Evolutionary conservation across 1,140 invertebrate species (phyloP).

Genomic region (Cryptotermes secundus): DNA sequence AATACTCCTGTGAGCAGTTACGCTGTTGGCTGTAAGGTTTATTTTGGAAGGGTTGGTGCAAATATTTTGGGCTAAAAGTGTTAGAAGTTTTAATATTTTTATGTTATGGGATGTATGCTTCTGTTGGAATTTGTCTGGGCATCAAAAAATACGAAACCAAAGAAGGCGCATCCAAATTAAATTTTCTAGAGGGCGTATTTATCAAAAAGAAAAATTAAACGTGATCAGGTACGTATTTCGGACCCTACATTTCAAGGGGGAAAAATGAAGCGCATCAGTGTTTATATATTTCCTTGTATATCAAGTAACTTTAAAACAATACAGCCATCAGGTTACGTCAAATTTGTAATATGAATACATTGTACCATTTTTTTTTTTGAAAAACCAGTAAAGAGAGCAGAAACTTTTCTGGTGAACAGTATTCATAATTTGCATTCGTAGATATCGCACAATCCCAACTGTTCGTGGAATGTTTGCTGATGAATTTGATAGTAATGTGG

Average conservation of each 20-base stretch:
- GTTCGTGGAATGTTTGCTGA: no score
- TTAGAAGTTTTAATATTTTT: background rate
- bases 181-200: conserved; percentile 30
- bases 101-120: background rate
- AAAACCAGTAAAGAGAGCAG: no score
- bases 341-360: no score
- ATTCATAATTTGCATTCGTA: no score
- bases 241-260: background rate
- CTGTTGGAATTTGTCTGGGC: conserved; percentile 31
- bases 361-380: no score
- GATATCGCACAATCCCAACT: no score
- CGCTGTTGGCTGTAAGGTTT: conserved; percentile 72
- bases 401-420: no score
- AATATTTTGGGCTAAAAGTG: background rate
- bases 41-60: conserved; percentile 77
- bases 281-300: no score
- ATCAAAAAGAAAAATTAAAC: conserved; percentile 28
- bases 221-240: conserved; percentile 27
- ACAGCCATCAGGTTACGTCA: no score
- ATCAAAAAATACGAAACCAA: conserved; percentile 31
- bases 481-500: no score
- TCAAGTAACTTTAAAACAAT: no score
- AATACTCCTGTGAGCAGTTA: conserved; percentile 77
- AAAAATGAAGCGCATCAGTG: background rate
- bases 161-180: conserved; percentile 28